Conservation (phyloP, 1,140 invertebrate genomes). For the Drosophila triauraria region DNA sequence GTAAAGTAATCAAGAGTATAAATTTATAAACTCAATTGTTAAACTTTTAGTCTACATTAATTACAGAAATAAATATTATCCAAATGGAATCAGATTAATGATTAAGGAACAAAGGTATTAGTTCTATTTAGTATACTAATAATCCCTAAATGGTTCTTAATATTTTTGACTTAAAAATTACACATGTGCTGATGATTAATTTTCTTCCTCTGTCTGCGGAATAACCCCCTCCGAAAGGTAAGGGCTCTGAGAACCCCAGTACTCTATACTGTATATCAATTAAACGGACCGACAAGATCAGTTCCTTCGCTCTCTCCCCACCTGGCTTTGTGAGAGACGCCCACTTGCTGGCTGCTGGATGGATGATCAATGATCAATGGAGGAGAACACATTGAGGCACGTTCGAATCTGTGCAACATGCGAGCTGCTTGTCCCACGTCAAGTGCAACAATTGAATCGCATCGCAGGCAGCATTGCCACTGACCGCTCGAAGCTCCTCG, state of each 20-base stretch:
- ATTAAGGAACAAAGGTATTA: too few species aligned
- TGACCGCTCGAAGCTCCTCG: constrained; percentile 24
- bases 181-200: neutral
- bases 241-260: neutral
- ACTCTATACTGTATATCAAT: constrained; percentile 76
- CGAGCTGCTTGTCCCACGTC: constrained; percentile 53
- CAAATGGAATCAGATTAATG: too few species aligned
- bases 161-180: neutral
- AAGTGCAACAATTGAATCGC: constrained; percentile 57
- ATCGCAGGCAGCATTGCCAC: constrained; percentile 32
- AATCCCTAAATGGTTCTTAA: too few species aligned
- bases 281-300: constrained; percentile 69
- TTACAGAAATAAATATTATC: too few species aligned
- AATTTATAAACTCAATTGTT: too few species aligned
- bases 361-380: constrained; percentile 57
- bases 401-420: constrained; percentile 48
- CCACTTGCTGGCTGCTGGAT: constrained; percentile 24
- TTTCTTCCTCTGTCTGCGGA: constrained; percentile 35
- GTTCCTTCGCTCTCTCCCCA: neutral
- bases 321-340: constrained; percentile 36
- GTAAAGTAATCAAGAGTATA: too few species aligned
- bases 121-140: too few species aligned
- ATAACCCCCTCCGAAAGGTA: neutral
- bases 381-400: constrained; percentile 52
- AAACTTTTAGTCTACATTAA: too few species aligned